Evolutionary conservation across 37 sponge, comb jelly and placozoan genomes (phyloP).

Genomic region (Spongilla lacustris): DNA sequence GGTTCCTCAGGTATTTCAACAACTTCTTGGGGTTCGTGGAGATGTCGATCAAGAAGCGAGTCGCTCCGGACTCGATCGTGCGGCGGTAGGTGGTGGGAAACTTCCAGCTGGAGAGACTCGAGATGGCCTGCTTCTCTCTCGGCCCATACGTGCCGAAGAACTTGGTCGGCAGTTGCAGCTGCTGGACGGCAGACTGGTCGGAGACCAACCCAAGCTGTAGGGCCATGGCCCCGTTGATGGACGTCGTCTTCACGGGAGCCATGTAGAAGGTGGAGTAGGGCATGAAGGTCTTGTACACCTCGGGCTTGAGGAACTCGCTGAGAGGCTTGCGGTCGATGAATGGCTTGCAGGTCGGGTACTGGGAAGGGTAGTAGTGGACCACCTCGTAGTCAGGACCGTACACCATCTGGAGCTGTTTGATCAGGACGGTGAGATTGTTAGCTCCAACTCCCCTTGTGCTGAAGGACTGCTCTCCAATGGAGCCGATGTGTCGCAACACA

Average conservation of each 20-base stretch:
- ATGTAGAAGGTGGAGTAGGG: background rate
- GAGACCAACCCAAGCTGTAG: background rate
- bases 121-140: background rate
- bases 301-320: background rate
- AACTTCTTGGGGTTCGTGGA: no score
- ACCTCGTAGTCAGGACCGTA: conserved; percentile 7
- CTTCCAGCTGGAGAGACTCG: background rate
- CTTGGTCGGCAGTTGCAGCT: background rate
- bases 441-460: background rate
- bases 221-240: background rate
- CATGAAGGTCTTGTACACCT: background rate
- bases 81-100: background rate
- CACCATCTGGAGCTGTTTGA: conserved; percentile 13
- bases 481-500: conserved; percentile 3
- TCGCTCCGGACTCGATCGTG: background rate
- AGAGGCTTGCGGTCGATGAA: conserved; percentile 3
- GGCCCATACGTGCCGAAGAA: background rate
- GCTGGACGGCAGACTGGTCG: background rate
- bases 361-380: conserved; percentile 7
- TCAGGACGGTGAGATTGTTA: background rate
- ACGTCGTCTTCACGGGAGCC: background rate
- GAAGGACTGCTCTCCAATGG: conserved; percentile 6
- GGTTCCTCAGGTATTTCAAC: no score
- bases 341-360: background rate
- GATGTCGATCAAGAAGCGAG: background rate